These are phyloP conservation scores for Aproaerema taeniolella DNA, from an alignment of 2,888 invertebrate species.

Conservation along the genomic window DNA sequence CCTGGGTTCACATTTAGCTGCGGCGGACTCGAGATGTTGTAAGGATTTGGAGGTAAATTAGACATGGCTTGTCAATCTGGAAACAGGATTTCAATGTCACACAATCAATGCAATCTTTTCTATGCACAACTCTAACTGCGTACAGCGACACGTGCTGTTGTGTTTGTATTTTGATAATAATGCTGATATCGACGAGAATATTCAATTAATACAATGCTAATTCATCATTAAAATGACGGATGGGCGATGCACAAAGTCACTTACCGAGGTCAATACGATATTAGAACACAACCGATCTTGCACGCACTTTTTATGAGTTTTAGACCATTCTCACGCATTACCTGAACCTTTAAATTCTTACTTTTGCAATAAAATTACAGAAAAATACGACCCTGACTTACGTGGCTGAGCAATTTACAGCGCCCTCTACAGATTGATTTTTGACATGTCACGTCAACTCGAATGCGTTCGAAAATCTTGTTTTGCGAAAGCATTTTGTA, in stretches of 20 bases:
- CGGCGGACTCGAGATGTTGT: constrained; percentile 45
- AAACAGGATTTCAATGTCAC: constrained; percentile 27
- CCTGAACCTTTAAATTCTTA: constrained; percentile 50
- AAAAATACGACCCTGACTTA: constrained; percentile 75
- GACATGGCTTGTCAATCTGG: constrained; percentile 70
- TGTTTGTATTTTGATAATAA: constrained; percentile 51
- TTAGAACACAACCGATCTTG: constrained; percentile 46
- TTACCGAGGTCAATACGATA: constrained; percentile 47
- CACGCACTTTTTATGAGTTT: constrained; percentile 42
- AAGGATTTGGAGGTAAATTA: constrained; percentile 64
- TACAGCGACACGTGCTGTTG: constrained; percentile 15
- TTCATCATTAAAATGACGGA: constrained; percentile 61
- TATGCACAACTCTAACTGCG: constrained; percentile 12
- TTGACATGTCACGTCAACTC: constrained; percentile 56
- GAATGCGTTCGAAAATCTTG: no score
- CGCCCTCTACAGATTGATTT: constrained; percentile 69
- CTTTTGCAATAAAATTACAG: constrained; percentile 51
- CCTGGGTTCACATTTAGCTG: constrained; percentile 44
- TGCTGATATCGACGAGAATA: constrained; percentile 44
- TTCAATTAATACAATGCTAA: constrained; percentile 64
- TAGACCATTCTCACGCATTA: constrained; percentile 66
- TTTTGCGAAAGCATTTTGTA: no score
- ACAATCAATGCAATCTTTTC: constrained; percentile 1
- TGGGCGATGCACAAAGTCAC: constrained; percentile 40
- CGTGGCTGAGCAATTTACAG: constrained; percentile 71